Conservation (phyloP, 2,888 invertebrate genomes). For the Xylota sylvarum region DNA sequence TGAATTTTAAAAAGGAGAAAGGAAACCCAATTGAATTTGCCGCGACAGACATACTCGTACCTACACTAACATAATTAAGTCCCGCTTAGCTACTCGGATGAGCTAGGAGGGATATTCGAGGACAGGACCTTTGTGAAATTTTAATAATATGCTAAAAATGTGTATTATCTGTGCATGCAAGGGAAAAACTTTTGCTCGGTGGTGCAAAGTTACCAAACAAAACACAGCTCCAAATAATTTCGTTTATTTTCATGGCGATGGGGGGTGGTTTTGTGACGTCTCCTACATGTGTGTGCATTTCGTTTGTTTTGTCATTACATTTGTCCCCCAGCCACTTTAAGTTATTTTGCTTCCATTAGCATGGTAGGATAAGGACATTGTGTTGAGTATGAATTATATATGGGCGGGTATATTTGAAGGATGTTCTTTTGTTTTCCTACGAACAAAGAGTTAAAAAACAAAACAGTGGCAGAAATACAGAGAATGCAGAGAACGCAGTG, state of each 20-base stretch:
- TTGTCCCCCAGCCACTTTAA: conserved; percentile 75
- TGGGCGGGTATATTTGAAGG: conserved; percentile 61
- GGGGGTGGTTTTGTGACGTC: conserved; percentile 45
- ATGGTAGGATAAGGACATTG: conserved; percentile 66
- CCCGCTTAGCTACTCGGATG: conserved; percentile 70
- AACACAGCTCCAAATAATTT: conserved; percentile 75
- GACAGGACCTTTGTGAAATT: conserved; percentile 74
- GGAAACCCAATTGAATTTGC: conserved; percentile 71
- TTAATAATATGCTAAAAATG: conserved; percentile 76
- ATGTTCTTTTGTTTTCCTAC: conserved; percentile 58
- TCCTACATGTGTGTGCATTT: conserved; percentile 76
- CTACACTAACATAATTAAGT: conserved; percentile 70
- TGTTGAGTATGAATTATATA: conserved; percentile 63
- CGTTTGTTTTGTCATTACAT: conserved; percentile 77
- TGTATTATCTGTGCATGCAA: conserved; percentile 76
- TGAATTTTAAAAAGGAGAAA: conserved; percentile 74
- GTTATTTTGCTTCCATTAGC: conserved; percentile 75
- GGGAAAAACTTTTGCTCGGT: conserved; percentile 69
- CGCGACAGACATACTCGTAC: conserved; percentile 49
- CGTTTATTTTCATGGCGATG: conserved; percentile 38
- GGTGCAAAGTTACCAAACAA: conserved; percentile 76
- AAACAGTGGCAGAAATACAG: conserved; percentile 43
- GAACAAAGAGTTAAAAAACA: conserved; percentile 68
- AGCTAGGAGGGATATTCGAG: conserved; percentile 62
- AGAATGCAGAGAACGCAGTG: conserved; percentile 46